Base-by-base conservation (phyloP, 2,797 vertebrate species). In the Harpagifer antarcticus region DNA sequence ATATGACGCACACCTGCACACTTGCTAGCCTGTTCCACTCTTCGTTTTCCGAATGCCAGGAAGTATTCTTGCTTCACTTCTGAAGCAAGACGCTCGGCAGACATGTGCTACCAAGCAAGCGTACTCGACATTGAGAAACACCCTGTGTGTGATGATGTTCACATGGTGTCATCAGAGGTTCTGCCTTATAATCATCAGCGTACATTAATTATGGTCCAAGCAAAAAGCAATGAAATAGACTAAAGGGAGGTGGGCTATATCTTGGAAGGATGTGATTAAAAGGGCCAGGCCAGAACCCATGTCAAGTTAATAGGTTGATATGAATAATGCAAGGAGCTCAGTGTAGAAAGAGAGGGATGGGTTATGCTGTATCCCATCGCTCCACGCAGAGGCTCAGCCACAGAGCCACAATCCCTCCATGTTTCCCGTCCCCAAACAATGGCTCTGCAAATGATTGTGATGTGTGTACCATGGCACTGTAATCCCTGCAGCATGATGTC, bases 281-380 rank as follows among this genome's bases (percentile, higher is more conserved):
- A 74, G 47, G 53, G 40, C 54, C 73, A 76, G 76, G 76, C 81
- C 58, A 71, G 79, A 68, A 58, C 60, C 60, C 68, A 69, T 85
- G 86, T 88, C 78, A 78, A 64, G 66, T 79, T 88, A 90, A 90
- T 90, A 82, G 87, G 72, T 85, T 89, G 76, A 65, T 79, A 89
- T 91, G 84, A 91, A 92, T 91, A 86, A 92, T 91, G 77, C 72
- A 20, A 49, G 68, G 64, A 80, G 79, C 70, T 83, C 47, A 4
- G 63, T 53, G 53, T 59, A 48, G 65, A 71, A 65, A 71, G 68
- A 75, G 54, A 47, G 67, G 33, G 65, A 71, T 70, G 63, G 57
- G 40, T 64, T 72, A 49, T 57, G 44, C 62, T 74, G 53, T 74
- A 74, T 76, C 59, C 71, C 65, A 49, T 76, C 55, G 74, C 58